phyloP scores from a whole-genome alignment of 2,888 invertebrate genomes.

The Rotaria magnacalcarata region DNA sequence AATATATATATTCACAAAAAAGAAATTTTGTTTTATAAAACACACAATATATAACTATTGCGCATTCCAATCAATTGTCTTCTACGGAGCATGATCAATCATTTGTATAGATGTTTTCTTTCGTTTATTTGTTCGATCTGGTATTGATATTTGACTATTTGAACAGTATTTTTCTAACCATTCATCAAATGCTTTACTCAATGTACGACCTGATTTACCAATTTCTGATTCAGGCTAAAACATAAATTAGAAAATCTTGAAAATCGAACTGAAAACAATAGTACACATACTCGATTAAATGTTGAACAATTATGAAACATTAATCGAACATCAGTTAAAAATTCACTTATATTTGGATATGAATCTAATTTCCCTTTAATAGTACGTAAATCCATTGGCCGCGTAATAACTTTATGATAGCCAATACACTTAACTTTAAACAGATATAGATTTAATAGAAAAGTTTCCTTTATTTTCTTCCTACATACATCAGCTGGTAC shows the following conservation, averaged over 20 bases:
- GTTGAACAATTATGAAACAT: constrained; percentile 81
- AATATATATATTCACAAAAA: background rate
- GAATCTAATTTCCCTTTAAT: constrained; percentile 75
- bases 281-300: constrained; percentile 72
- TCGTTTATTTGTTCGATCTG: constrained; percentile 15
- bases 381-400: constrained; percentile 78
- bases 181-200: constrained; percentile 52
- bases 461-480: too few relatives aligned
- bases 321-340: constrained; percentile 74
- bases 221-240: constrained; percentile 51
- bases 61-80: background rate
- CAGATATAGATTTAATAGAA: background rate
- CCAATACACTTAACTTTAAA: constrained; percentile 50
- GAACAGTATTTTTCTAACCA: constrained; percentile 50
- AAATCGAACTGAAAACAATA: too few relatives aligned
- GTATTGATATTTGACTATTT: background rate
- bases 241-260: background rate
- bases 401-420: constrained; percentile 69
- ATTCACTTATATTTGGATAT: constrained; percentile 71
- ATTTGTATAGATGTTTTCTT: constrained; percentile 21
- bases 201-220: constrained; percentile 52
- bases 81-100: background rate
- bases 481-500: constrained; percentile 69
- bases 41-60: background rate
- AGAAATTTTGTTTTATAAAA: background rate